Evolutionary conservation across 2,113 vertebrate species (phyloP).

Genomic region (Orcinus orca): DNA sequence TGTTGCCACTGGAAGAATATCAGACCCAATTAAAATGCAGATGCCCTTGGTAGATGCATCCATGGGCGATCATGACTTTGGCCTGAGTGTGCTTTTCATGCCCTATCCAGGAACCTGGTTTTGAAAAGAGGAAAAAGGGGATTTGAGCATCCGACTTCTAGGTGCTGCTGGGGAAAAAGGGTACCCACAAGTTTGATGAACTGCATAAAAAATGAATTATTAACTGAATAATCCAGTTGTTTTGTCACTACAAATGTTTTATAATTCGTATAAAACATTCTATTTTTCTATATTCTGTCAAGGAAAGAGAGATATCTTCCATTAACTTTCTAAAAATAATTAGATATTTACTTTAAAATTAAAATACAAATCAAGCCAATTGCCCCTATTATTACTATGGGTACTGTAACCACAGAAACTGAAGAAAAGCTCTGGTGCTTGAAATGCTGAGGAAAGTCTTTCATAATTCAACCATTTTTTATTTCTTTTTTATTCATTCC

Average conservation of each 20-base stretch:
- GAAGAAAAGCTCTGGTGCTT: not conserved
- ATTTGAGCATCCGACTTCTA: not conserved
- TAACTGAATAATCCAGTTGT: not conserved
- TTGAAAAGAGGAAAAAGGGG: not conserved
- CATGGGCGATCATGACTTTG: not conserved
- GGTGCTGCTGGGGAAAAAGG: not conserved
- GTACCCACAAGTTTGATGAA: not conserved
- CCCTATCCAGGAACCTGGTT: not conserved
- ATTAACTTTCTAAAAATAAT: constrained; percentile 7
- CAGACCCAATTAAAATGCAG: not conserved
- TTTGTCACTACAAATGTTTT: not conserved
- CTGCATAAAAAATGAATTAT: not conserved
- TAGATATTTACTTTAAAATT: constrained; percentile 2
- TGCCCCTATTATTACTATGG: not conserved
- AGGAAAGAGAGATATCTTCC: not conserved
- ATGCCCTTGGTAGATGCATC: not conserved
- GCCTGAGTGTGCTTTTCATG: not conserved
- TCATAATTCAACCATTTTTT: not conserved
- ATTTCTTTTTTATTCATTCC: not conserved
- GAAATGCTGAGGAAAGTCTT: not conserved
- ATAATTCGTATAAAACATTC: not conserved
- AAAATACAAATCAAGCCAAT: not conserved
- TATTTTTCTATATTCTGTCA: not conserved
- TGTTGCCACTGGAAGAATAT: not conserved
- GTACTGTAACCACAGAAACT: not conserved